Conservation (phyloP, 2,888 invertebrate species). For the Crematogaster levior region DNA sequence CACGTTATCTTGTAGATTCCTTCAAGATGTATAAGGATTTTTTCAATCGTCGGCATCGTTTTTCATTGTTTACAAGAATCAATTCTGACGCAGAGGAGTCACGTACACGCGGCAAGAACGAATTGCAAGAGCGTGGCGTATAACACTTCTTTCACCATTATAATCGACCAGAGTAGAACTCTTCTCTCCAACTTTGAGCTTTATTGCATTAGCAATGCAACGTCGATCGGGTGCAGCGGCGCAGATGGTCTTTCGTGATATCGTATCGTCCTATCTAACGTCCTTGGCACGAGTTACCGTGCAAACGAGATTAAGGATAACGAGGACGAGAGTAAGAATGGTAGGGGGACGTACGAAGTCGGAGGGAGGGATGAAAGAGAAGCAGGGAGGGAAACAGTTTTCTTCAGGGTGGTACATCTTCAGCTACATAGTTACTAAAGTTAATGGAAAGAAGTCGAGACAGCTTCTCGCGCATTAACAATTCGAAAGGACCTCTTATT, state of each 20-base stretch:
- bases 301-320: slow-evolving; percentile 60
- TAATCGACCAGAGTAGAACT: slow-evolving; percentile 7
- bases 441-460: slow-evolving; percentile 62
- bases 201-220: slow-evolving; percentile 54
- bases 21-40: background rate
- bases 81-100: background rate
- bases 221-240: slow-evolving; percentile 30
- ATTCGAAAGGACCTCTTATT: slow-evolving; percentile 51
- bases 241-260: slow-evolving; percentile 54
- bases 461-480: slow-evolving; percentile 54
- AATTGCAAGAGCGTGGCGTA: background rate
- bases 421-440: slow-evolving; percentile 52
- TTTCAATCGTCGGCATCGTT: background rate
- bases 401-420: slow-evolving; percentile 43
- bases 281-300: slow-evolving; percentile 55
- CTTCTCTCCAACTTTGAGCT: slow-evolving; percentile 21
- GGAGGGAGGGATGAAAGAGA: slow-evolving; percentile 8
- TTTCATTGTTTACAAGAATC: slow-evolving; percentile 16
- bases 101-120: slow-evolving; percentile 18
- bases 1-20: background rate
- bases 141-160: background rate
- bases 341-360: background rate
- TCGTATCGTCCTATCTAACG: slow-evolving; percentile 60
- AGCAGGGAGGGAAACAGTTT: background rate
- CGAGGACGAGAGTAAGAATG: slow-evolving; percentile 49